Base-by-base conservation (phyloP, 2,888 invertebrate genomes). In the Ectemnius continuus region DNA sequence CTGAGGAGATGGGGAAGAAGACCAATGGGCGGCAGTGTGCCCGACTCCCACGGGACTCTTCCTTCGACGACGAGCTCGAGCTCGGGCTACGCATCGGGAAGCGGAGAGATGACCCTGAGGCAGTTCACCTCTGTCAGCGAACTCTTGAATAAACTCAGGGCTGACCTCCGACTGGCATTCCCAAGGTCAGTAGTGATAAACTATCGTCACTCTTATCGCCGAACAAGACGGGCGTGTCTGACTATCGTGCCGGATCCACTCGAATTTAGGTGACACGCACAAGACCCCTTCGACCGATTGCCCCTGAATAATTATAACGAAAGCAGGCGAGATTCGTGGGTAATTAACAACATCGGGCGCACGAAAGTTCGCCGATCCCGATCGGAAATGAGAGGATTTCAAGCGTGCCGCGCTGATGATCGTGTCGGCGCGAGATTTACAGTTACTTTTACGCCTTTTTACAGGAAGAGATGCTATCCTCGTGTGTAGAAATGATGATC, bases 71-170 rank as follows among this genome's bases (percentile, higher is more conserved):
- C 90, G 67, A 90, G 90, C 75, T 90, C 90, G 36, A 90, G 90
- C 84, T 90, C 91, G 80, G 91, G 91, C 64, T 91, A 91, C 73
- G 93, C 93, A 46, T 92, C 92, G 70, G 91, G 93, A 63, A 95
- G 94, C 36, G 94, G 94, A 75, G 97, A 97, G 91, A 97, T 97
- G 97, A 96, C 96, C 13, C 92, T 97, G 48, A 93, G 96, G 26
- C 97, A 97, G 91, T 97, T 97, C 88, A 95, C 96, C 16, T 95
- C 96, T 13, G 95, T 97, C 58, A 96, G 97, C 59, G 97, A 98
- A 91, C 92, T 98, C 26, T 93, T 98, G 67, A 95, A 95, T 64
- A 98, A 98, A 89, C 93, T 98, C 46, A 93, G 96, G 81, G 95
- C 96, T 5, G 98, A 98, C 90, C 93, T 98, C 0, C 92, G 96